Percentiles rank a stretch among this genome's conserved stretches.
phyloP scores from a whole-genome alignment of 2,113 vertebrate species.

The Dermatemys mawii region DNA sequence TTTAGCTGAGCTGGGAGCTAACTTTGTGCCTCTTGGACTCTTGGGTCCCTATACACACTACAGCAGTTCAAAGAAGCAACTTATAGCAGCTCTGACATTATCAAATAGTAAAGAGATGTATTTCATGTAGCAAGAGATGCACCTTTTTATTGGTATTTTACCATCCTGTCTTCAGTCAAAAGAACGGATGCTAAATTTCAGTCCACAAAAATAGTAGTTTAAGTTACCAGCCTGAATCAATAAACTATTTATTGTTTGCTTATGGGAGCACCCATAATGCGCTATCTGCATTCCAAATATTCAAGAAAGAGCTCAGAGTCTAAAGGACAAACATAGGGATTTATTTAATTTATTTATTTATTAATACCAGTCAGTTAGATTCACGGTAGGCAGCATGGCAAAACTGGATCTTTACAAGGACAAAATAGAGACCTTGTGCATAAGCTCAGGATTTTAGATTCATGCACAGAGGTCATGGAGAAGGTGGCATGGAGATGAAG shows the following conservation, averaged over 20 bases:
- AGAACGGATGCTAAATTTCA: background rate
- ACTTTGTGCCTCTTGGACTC: background rate
- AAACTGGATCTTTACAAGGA: constrained; percentile 1
- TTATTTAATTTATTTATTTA: too few species aligned
- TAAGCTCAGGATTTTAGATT: background rate
- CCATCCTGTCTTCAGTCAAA: background rate
- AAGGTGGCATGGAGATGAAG: background rate
- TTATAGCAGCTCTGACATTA: background rate
- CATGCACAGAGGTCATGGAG: background rate
- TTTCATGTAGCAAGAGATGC: background rate
- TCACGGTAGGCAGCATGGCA: background rate
- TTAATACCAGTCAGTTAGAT: background rate
- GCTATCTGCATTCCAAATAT: background rate
- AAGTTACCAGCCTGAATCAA: too few species aligned
- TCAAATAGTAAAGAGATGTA: background rate
- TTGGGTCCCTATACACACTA: background rate
- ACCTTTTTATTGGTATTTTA: background rate
- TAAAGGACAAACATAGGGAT: background rate
- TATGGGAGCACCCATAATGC: background rate
- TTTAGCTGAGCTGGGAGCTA: background rate
- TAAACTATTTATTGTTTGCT: background rate
- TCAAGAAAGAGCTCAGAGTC: background rate
- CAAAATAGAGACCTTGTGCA: background rate
- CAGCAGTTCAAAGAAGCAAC: background rate
- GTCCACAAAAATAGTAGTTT: background rate